Conservation (phyloP, 2,113 vertebrate genomes). For the Natator depressus region DNA sequence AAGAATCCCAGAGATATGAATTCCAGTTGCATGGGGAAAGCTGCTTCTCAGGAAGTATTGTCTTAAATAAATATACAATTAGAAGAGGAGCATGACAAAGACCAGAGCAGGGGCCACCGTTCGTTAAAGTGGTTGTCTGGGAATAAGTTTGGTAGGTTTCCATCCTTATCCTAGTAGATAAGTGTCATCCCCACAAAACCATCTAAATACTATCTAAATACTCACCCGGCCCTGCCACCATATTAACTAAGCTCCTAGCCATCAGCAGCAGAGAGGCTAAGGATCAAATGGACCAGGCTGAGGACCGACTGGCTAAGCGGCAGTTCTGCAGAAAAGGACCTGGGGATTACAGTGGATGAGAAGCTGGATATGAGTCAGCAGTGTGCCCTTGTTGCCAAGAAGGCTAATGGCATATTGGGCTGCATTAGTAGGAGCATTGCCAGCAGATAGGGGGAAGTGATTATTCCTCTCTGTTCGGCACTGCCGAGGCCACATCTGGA, state of each 20-base stretch:
- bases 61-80: accelerated
- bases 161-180: not conserved
- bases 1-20: not conserved
- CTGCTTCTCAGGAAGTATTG: not conserved
- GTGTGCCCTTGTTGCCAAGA: too few species aligned
- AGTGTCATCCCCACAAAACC: accelerated
- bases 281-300: too few species aligned
- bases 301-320: too few species aligned
- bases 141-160: not conserved
- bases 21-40: accelerated
- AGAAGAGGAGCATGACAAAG: accelerated
- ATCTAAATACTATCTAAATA: accelerated
- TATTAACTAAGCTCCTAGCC: accelerated
- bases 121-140: not conserved
- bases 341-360: too few species aligned
- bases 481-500: too few species aligned
- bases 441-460: too few species aligned
- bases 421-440: too few species aligned
- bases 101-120: not conserved
- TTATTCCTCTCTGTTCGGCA: too few species aligned
- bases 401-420: too few species aligned
- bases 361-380: too few species aligned
- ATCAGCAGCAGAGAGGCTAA: not conserved
- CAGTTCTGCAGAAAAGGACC: too few species aligned
- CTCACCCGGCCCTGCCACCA: accelerated